Evolutionary conservation across 2,797 vertebrate genomes (phyloP).

Genomic region (Chelonia mydas): DNA sequence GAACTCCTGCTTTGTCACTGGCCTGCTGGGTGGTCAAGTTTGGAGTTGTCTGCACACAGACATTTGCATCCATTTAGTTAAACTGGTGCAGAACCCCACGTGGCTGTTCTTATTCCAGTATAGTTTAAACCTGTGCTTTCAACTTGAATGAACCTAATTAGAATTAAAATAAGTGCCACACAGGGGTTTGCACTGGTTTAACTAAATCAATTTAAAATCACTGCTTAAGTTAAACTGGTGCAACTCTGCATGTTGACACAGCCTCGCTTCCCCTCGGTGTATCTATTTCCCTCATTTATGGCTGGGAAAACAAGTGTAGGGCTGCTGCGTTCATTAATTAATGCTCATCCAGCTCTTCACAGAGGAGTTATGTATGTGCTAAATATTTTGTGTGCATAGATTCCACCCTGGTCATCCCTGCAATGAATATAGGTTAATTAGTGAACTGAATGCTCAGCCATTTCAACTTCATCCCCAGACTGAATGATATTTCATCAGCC

Average conservation of each 20-base stretch:
- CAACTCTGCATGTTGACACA: neutral
- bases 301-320: neutral
- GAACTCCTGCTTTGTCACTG: neutral
- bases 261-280: neutral
- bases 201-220: neutral
- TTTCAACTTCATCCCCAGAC: neutral
- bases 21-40: accelerated
- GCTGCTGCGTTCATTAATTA: neutral
- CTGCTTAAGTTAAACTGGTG: neutral
- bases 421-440: constrained; percentile 39
- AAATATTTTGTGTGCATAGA: neutral
- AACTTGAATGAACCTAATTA: neutral
- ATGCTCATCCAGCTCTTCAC: neutral
- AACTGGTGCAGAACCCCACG: neutral
- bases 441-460: neutral
- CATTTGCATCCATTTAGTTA: neutral
- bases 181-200: neutral
- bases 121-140: neutral
- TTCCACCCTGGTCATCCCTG: neutral
- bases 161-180: neutral
- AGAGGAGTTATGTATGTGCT: neutral
- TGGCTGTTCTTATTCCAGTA: accelerated
- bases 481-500: neutral
- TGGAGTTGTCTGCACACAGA: accelerated
- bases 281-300: neutral